Evolutionary conservation across 2,888 invertebrate genomes (phyloP), one percentile per base, ranked within the genome.

Genomic region (Drosophila paracracens): DNA sequence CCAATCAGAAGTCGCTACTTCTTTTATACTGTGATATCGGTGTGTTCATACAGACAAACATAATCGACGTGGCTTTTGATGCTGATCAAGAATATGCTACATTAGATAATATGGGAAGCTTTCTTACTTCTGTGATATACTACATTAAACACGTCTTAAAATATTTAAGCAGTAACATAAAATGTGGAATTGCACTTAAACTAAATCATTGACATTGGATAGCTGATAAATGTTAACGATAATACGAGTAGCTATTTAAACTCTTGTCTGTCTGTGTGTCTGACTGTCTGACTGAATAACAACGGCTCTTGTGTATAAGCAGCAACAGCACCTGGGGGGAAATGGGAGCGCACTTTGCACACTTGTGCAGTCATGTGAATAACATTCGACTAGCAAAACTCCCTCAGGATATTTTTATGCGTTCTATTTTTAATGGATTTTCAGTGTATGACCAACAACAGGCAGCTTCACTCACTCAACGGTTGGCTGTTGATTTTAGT

Each of bases 401-500:
- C 53, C 29, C 53, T 56, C 40, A 31, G 16, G 36, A 43, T 21
- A 27, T 5, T 36, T 16, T 33, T 48, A 40, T 50, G 11, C 11
- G 36, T 56, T 51, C 11, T 43, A 46, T 64, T 65, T 70, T 81
- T 79, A 89, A 87, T 87, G 89, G 54, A 72, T 66, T 87, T 83
- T 53, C 48, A 62, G 52, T 74, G 84, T 76, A 59, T 51, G 61
- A 29, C 53, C 36, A 63, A 33, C 70, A 69, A 58, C 58, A 69
- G 69, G 51, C 52, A 54, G 61, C 46, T 25, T 31, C 50, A 43
- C 13, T 29, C 71, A 27, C 46, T 35, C 52, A 40, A 53, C 43
- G 50, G 27, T 25, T 70, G 43, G 31, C 67, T 70, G 74, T 70
- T 73, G 68, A 87, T 81, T 81, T 83, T 73, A 73, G 69, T 83